These are phyloP conservation scores for Thumatha senex DNA, from an alignment of 2,888 invertebrate genomes.

Conservation along the genomic window DNA sequence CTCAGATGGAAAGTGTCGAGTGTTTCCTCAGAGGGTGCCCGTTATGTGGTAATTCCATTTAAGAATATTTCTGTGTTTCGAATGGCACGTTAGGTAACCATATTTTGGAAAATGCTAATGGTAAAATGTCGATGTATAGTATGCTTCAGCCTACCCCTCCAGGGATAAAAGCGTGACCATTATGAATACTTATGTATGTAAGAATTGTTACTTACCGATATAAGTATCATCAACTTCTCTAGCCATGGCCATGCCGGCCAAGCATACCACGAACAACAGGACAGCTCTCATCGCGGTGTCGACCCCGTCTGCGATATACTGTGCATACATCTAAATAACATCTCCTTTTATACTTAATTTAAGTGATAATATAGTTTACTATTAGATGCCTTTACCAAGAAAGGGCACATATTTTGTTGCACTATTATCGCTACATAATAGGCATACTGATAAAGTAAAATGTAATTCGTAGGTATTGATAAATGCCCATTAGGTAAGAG, in stretches of 20 bases:
- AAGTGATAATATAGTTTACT: constrained; percentile 19
- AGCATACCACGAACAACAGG: constrained; percentile 56
- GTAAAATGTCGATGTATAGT: no score
- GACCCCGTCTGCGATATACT: constrained; percentile 57
- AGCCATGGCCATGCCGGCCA: constrained; percentile 65
- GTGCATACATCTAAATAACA: constrained; percentile 33
- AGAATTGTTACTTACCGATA: constrained; percentile 46
- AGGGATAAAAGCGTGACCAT: no score
- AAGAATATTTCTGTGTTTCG: no score
- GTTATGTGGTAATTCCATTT: no score
- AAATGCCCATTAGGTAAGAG: not conserved
- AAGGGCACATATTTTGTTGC: constrained; percentile 19
- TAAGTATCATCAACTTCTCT: constrained; percentile 58
- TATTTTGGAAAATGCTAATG: no score
- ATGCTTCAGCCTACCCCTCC: no score
- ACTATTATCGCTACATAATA: not conserved
- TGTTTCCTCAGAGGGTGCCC: no score
- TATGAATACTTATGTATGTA: no score
- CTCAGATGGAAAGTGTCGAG: no score
- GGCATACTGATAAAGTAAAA: not conserved
- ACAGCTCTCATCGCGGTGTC: constrained; percentile 67
- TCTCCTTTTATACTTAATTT: constrained; percentile 50
- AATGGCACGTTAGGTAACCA: no score
- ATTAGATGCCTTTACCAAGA: constrained; percentile 14
- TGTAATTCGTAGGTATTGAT: not conserved